Base-by-base conservation (phyloP, 2,888 invertebrate species). In the Pseudococcus viburni region DNA sequence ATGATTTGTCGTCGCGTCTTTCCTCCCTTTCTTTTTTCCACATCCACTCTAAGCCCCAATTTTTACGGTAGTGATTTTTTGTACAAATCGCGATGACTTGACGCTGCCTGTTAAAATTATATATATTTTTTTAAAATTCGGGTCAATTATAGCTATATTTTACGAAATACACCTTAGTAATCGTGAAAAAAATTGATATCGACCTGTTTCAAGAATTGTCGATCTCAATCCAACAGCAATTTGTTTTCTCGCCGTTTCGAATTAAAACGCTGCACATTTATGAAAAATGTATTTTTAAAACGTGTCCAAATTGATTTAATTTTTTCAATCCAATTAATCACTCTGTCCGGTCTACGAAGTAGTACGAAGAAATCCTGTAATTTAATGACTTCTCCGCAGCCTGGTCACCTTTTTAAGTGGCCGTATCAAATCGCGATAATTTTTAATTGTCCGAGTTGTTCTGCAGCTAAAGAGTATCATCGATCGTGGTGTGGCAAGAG, bases 361-460 rank as follows among this genome's bases (percentile, higher is more conserved):
- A 68, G 26, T 26, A 26, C 19, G 59, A 15, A 26, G 19, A 26
- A 68, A 68, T 68, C 26, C 9, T 26, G 12, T 19, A 19, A 26
- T 68, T 68, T 68, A 68, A 68, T 11, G 22, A 68, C 59, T 12
- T 59, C 15, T 12, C 5, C n/a, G 6, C n/a, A 15, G 59, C n/a
- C 59, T n/a, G 59, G 15, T 8, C 59, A 59, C n/a, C n/a, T 59
- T 59, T 59, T n/a, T 59, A 59, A 59, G 59, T 59, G 59, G n/a
- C 26, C 68, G 68, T 68, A 68, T 68, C 68, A 26, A 68, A 68
- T 68, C 11, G 15, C 68, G 26, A 68, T 26, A 26, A 68, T 68
- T 68, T 68, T 68, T 68, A 68, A 68, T 68, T 68, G 59, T 59
- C 59, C 59, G 59, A 59, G n/a, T n/a, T 59, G 5, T n/a, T n/a